phyloP scores from a whole-genome alignment of 2,888 invertebrate genomes.

The Stenolophus ochropezus region DNA sequence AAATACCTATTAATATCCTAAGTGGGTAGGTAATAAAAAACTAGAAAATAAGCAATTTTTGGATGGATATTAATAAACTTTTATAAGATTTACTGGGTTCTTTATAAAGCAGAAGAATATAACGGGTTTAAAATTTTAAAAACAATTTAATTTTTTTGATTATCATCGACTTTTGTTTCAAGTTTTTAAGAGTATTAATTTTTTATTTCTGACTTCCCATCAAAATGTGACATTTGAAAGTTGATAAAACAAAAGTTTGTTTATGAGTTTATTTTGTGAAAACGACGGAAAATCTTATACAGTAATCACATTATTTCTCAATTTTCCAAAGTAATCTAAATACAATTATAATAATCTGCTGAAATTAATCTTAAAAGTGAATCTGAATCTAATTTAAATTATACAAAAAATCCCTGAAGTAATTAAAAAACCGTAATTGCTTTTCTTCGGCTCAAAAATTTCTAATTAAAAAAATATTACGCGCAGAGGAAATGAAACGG shows the following conservation, averaged over 20 bases:
- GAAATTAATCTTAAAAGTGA: constrained; percentile 37
- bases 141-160: background rate
- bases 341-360: constrained; percentile 32
- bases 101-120: too few relatives aligned
- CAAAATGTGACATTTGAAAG: background rate
- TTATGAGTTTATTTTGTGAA: background rate
- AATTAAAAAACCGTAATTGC: constrained; percentile 43
- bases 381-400: constrained; percentile 42
- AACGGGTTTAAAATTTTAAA: too few relatives aligned
- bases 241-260: background rate
- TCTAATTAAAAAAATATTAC: constrained; percentile 38
- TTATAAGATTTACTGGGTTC: too few relatives aligned
- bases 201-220: background rate
- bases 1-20: too few relatives aligned
- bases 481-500: constrained; percentile 20
- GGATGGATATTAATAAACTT: too few relatives aligned
- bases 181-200: background rate
- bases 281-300: constrained; percentile 1
- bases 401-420: constrained; percentile 28
- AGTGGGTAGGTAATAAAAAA: too few relatives aligned
- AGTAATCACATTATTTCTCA: constrained; percentile 19
- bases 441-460: constrained; percentile 38
- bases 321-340: constrained; percentile 26
- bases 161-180: background rate
- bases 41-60: too few relatives aligned